Evolutionary conservation across 2,888 invertebrate species (phyloP).

Genomic region (Elmis aenea): DNA sequence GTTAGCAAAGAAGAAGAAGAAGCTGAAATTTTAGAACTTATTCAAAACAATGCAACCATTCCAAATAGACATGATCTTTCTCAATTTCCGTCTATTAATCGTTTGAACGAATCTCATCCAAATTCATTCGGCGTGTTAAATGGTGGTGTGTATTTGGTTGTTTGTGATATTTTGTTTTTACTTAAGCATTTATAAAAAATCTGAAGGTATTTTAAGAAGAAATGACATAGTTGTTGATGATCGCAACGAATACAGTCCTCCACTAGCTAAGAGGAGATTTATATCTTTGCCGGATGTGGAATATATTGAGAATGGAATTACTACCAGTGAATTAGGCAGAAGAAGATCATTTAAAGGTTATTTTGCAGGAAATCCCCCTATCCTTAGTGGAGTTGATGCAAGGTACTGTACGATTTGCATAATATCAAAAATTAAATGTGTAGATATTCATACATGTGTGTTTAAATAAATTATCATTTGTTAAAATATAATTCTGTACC

Average conservation of each 20-base stretch:
- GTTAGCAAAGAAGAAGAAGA: constrained; percentile 44
- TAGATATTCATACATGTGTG: no score
- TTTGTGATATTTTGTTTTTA: no score
- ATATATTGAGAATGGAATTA: constrained; percentile 22
- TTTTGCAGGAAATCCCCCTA: constrained; percentile 41
- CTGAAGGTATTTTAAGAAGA: constrained; percentile 25
- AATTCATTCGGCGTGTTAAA: no score
- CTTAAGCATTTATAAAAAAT: no score
- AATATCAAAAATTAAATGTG: not conserved
- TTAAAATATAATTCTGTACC: no score
- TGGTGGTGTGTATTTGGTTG: no score
- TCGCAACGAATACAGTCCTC: constrained; percentile 38
- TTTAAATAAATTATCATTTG: no score
- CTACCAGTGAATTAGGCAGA: constrained; percentile 7
- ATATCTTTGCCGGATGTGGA: constrained; percentile 27
- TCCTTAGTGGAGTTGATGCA: constrained; percentile 39
- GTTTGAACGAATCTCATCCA: no score
- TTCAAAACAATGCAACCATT: constrained; percentile 33
- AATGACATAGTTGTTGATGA: constrained; percentile 36
- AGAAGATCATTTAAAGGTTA: constrained; percentile 40
- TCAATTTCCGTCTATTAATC: constrained; percentile 12
- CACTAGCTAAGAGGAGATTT: constrained; percentile 40
- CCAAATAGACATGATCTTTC: constrained; percentile 16
- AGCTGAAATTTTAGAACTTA: constrained; percentile 40
- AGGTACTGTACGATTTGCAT: constrained; percentile 26